Conservation (phyloP, 2,888 invertebrate genomes). For the Mongoloraphidia duomilia region DNA sequence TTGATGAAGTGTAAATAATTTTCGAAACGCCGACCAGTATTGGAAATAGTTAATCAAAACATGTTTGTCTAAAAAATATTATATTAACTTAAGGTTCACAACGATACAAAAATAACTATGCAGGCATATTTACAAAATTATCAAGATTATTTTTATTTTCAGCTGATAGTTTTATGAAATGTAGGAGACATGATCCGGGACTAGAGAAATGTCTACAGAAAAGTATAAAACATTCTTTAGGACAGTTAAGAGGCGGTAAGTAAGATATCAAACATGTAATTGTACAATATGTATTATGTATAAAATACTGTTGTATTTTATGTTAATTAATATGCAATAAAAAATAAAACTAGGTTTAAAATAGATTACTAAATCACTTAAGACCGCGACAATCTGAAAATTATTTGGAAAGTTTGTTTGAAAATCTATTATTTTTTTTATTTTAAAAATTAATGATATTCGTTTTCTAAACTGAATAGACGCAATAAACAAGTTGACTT, state of each 20-base stretch:
- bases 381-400: too few relatives aligned
- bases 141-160: not conserved
- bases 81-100: too few relatives aligned
- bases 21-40: not conserved
- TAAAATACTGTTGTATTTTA: too few relatives aligned
- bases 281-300: too few relatives aligned
- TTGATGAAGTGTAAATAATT: too few relatives aligned
- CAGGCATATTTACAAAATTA: not conserved
- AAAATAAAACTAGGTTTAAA: too few relatives aligned
- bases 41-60: not conserved
- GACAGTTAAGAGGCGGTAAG: constrained; percentile 41
- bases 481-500: not conserved
- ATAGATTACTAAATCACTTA: too few relatives aligned
- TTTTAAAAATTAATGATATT: not conserved
- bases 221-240: constrained; percentile 40
- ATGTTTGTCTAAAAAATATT: too few relatives aligned
- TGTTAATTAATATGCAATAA: too few relatives aligned
- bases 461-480: not conserved
- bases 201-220: constrained; percentile 40
- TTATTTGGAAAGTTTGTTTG: not conserved
- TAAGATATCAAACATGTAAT: constrained; percentile 5
- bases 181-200: constrained; percentile 37
- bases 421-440: not conserved
- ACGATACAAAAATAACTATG: too few relatives aligned
- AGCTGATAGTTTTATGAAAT: constrained; percentile 32